These are phyloP conservation scores for Carettochelys insculpta DNA, from an alignment of 2,113 vertebrate genomes.

Conservation along the genomic window DNA sequence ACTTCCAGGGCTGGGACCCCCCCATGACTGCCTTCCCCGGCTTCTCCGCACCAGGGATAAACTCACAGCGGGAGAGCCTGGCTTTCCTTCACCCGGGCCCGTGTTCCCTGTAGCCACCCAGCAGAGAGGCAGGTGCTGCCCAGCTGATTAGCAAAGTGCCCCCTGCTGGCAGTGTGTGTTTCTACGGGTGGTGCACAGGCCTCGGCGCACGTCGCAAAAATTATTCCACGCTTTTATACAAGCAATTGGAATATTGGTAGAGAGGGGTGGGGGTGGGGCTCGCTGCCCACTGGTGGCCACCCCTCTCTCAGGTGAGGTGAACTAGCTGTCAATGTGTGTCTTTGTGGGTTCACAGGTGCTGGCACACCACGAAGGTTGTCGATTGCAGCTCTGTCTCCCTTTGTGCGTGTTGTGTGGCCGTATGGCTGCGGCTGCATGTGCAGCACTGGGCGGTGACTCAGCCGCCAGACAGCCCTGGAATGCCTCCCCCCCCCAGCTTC, in stretches of 20 bases:
- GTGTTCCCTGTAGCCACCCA: too few relatives aligned
- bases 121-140: too few relatives aligned
- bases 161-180: background rate
- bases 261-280: background rate
- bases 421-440: background rate
- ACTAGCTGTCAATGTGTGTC: rapidly evolving
- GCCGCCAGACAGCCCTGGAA: slow-evolving; percentile 50
- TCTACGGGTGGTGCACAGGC: too few relatives aligned
- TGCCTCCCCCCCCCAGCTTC: slow-evolving; percentile 6
- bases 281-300: background rate
- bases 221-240: too few relatives aligned
- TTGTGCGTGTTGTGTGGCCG: rapidly evolving
- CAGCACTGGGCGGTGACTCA: slow-evolving; percentile 41
- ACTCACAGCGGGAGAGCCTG: background rate
- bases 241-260: too few relatives aligned
- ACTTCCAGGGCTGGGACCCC: background rate
- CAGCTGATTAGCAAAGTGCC: too few relatives aligned
- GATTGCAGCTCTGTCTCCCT: rapidly evolving
- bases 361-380: too few relatives aligned
- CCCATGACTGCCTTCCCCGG: too few relatives aligned
- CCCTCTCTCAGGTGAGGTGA: background rate
- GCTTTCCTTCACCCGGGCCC: background rate
- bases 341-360: rapidly evolving
- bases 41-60: background rate
- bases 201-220: too few relatives aligned